Evolutionary conservation across 2,888 invertebrate genomes (phyloP).

Genomic region (Drosophila subsilvestris): DNA sequence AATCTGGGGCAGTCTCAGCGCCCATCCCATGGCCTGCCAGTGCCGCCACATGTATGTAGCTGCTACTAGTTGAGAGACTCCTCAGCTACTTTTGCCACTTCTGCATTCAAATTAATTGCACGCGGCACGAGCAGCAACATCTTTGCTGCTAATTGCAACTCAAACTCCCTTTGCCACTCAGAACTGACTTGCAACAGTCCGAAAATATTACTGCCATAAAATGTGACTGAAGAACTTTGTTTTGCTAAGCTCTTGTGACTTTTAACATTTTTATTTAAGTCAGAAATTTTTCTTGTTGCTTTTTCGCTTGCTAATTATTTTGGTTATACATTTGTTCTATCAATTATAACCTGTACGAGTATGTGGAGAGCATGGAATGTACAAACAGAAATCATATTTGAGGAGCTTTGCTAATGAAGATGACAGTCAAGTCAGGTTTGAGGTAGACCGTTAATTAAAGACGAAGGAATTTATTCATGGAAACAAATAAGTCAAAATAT

Average conservation of each 20-base stretch:
- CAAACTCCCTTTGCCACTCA: constrained; percentile 15
- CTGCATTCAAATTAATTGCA: constrained; percentile 65
- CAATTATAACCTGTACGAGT: constrained; percentile 27
- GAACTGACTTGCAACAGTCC: background rate
- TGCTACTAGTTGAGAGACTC: constrained; percentile 7
- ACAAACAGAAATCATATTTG: background rate
- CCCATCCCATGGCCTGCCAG: constrained; percentile 3
- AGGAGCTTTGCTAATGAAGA: constrained; percentile 36
- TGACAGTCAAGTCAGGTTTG: constrained; percentile 31
- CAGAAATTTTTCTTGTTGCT: constrained; percentile 1
- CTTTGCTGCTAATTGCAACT: constrained; percentile 11
- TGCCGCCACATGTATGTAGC: constrained; percentile 22
- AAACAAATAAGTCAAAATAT: too few relatives aligned
- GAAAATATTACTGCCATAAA: background rate
- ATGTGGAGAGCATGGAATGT: background rate
- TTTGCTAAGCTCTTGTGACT: background rate
- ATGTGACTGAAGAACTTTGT: background rate
- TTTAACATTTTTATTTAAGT: background rate
- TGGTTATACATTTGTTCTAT: constrained; percentile 9
- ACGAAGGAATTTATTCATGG: background rate
- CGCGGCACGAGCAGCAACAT: constrained; percentile 42
- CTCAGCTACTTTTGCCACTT: constrained; percentile 24
- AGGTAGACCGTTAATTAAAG: constrained; percentile 11
- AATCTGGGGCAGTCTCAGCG: constrained; percentile 53
- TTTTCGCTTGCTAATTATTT: constrained; percentile 30